Evolutionary conservation across 1,140 invertebrate species (phyloP), one percentile per base, ranked within the genome.

Genomic region (Pachypsylla venusta): DNA sequence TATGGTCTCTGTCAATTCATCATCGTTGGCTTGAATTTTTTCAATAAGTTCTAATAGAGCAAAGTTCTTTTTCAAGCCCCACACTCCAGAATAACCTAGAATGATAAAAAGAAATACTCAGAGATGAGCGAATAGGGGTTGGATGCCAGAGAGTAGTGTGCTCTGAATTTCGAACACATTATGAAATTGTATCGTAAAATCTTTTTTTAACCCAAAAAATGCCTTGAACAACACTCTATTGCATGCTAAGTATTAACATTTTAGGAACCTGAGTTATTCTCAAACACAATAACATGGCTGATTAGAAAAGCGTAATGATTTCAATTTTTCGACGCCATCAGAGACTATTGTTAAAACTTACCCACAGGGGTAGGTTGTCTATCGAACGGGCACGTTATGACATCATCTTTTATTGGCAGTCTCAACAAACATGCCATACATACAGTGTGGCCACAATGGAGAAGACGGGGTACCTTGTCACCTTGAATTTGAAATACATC

Each of bases 51-150:
- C 79, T 24, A 81, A 68, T 0, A 81, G 66, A 2, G 79, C 79
- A 74, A 81, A 81, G 66, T 81, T 81, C 64, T 81, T 81, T 67
- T 81, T 81, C 57, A 81, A 65, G 25, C 77, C 77, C 72, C 77
- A 79, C 7, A 81, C 74, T 22, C 79, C 79, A 40, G 76, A 74
- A 53, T 75, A 71, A 16, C 74, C 74, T 70, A 53, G 2, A 59
- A 62, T 57, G 16, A 60, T 53, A 58, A 19, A 57, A 57, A 57
- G 7, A 16, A 53, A 14, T 12, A 53, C 20, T 12, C 20, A 19
- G 20, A 10, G 10, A n/a, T n/a, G n/a, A n/a, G n/a, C n/a, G n/a
- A n/a, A n/a, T n/a, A n/a, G n/a, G n/a, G n/a, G n/a, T n/a, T n/a
- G n/a, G n/a, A n/a, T n/a, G n/a, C n/a, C n/a, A n/a, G n/a, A n/a